These are phyloP conservation scores for Tachystola acroxantha DNA, from an alignment of 2,888 invertebrate species.

Conservation along the genomic window DNA sequence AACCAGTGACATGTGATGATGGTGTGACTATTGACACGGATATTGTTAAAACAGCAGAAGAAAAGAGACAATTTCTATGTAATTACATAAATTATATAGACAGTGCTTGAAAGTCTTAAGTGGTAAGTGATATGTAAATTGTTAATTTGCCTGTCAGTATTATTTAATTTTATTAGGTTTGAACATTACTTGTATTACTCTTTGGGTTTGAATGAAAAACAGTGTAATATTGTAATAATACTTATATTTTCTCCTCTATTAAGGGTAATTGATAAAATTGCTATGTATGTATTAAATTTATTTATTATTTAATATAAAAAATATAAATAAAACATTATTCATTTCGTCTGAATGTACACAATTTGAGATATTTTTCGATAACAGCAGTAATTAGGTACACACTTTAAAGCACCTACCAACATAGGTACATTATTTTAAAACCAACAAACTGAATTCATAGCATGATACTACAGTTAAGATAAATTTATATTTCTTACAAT, in stretches of 20 bases:
- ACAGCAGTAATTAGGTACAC: conserved; percentile 6
- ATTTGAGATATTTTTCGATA: conserved; percentile 10
- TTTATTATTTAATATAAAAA: conserved; percentile 49
- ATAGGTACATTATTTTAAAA: conserved; percentile 18
- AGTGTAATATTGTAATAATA: conserved; percentile 44
- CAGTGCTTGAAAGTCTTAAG: conserved; percentile 4
- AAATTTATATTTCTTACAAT: conserved; percentile 34
- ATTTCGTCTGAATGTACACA: conserved; percentile 17
- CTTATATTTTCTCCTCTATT: conserved; percentile 55
- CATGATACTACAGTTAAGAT: conserved; percentile 15
- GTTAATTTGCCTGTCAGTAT: too few species aligned
- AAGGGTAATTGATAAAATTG: conserved; percentile 47
- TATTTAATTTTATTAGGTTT: not conserved
- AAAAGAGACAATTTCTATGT: conserved; percentile 66
- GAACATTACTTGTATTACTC: too few species aligned
- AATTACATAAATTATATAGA: conserved; percentile 66
- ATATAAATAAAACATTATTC: conserved; percentile 42
- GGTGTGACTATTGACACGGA: conserved; percentile 52
- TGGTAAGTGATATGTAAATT: too few species aligned
- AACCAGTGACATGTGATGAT: conserved; percentile 51
- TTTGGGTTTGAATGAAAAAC: too few species aligned
- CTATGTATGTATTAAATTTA: conserved; percentile 45
- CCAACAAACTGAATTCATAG: conserved; percentile 24
- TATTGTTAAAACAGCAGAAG: conserved; percentile 53
- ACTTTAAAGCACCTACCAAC: conserved; percentile 2